These are phyloP conservation scores for Propithecus deckenii DNA, from an alignment of 2,797 vertebrate species.

Conservation along the genomic window DNA sequence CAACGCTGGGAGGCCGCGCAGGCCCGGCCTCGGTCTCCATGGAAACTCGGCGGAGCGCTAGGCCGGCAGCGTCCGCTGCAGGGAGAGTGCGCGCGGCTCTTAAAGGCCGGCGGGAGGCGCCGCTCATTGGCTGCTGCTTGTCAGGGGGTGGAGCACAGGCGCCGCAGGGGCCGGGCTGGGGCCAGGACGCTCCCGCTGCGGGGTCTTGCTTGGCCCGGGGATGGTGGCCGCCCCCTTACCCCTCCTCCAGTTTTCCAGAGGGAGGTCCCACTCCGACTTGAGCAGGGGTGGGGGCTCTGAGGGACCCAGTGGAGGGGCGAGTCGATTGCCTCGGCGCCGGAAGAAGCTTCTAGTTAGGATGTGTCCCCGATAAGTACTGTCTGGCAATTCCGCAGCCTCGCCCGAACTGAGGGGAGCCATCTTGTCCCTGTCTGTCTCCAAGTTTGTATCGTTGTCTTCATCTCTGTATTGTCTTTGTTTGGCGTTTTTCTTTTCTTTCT, in stretches of 20 bases:
- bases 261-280: not conserved
- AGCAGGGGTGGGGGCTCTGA: not conserved
- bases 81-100: slow-evolving; percentile 81
- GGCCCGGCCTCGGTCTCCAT: slow-evolving; percentile 91
- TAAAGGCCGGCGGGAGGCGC: slow-evolving; percentile 75
- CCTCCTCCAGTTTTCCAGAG: not conserved
- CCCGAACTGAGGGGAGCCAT: slow-evolving; percentile 62
- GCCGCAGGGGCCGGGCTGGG: slow-evolving; percentile 49
- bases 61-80: slow-evolving; percentile 67
- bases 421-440: slow-evolving; percentile 39
- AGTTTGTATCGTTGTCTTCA: not conserved
- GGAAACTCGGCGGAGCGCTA: slow-evolving; percentile 87
- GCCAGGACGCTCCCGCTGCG: rapidly evolving
- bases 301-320: not conserved
- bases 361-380: not conserved
- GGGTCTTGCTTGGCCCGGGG: rapidly evolving
- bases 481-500: not conserved
- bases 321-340: not conserved
- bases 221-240: not conserved
- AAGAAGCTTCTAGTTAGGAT: slow-evolving; percentile 25
- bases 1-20: slow-evolving; percentile 87
- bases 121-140: slow-evolving; percentile 84
- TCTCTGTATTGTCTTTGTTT: not conserved
- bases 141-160: slow-evolving; percentile 40
- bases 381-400: not conserved